A percentile compares a stretch with the other conserved stretches of the same genome.
These are phyloP conservation scores for Yponomeuta plumbellus DNA, from an alignment of 2,888 invertebrate genomes.

Conservation along the genomic window DNA sequence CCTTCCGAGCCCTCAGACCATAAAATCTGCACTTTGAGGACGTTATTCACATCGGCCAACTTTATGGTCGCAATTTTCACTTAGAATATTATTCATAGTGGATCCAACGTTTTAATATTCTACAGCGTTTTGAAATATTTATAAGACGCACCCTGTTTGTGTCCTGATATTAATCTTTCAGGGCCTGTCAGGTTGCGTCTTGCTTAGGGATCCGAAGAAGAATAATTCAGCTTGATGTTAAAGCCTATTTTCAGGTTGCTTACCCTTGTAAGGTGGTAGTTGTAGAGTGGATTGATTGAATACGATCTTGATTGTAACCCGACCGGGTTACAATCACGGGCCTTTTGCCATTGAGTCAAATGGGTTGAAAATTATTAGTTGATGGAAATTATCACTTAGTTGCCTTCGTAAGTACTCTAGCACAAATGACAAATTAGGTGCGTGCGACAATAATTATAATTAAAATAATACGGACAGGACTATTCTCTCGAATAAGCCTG, in stretches of 20 bases:
- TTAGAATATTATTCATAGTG: slow-evolving; percentile 55
- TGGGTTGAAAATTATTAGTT: too few relatives aligned
- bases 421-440: too few relatives aligned
- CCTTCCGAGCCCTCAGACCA: slow-evolving; percentile 41
- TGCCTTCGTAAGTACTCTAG: too few relatives aligned
- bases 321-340: too few relatives aligned
- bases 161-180: slow-evolving; percentile 6
- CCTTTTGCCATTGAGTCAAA: too few relatives aligned
- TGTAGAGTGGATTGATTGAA: not conserved
- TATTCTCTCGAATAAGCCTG: too few relatives aligned
- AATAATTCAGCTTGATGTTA: not conserved
- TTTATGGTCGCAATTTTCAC: slow-evolving; percentile 67
- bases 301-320: too few relatives aligned
- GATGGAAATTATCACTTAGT: too few relatives aligned
- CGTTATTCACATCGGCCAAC: slow-evolving; percentile 60
- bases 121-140: slow-evolving; percentile 67
- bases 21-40: slow-evolving; percentile 67
- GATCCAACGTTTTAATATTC: slow-evolving; percentile 67
- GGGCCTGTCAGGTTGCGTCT: not conserved
- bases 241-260: not conserved
- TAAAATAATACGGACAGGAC: too few relatives aligned
- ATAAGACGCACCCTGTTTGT: slow-evolving; percentile 40
- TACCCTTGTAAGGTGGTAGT: not conserved
- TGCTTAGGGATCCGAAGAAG: not conserved
- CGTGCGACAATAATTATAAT: too few relatives aligned